Conservation (phyloP, 2,113 vertebrate species). For the Dolichallabes microphthalmus region DNA sequence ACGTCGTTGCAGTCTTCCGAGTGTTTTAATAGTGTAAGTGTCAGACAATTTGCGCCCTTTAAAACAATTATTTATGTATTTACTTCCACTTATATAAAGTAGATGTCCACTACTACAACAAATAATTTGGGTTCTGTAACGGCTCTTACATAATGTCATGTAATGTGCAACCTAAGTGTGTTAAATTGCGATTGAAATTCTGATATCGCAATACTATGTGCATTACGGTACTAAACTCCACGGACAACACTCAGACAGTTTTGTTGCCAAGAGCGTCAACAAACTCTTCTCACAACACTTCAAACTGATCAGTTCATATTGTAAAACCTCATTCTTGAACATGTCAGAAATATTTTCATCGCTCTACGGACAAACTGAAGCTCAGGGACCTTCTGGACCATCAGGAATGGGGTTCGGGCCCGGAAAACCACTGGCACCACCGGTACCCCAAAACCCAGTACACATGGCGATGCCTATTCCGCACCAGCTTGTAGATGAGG, state of each 20-base stretch:
- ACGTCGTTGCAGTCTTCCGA: not conserved
- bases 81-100: not conserved
- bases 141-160: too few relatives aligned
- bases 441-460: conserved; percentile 72
- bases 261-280: not conserved
- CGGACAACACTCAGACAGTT: not conserved
- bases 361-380: conserved; percentile 81
- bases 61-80: too few relatives aligned
- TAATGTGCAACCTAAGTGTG: not conserved
- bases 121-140: too few relatives aligned
- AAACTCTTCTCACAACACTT: not conserved
- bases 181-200: not conserved
- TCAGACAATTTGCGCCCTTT: not conserved
- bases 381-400: conserved; percentile 74
- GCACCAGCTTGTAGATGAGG: conserved; percentile 76
- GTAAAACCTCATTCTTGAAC: not conserved
- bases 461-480: conserved; percentile 67
- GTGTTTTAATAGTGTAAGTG: not conserved
- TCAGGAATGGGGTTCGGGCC: conserved; percentile 80
- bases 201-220: not conserved
- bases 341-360: conserved; percentile 91
- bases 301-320: not conserved
- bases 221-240: conserved; percentile 20
- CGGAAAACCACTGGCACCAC: conserved; percentile 76
- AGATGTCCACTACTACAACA: not conserved